Percentiles rank a stretch among this genome's conserved stretches.
Conservation (phyloP, 2,113 vertebrate genomes). For the Tympanuchus pallidicinctus region DNA sequence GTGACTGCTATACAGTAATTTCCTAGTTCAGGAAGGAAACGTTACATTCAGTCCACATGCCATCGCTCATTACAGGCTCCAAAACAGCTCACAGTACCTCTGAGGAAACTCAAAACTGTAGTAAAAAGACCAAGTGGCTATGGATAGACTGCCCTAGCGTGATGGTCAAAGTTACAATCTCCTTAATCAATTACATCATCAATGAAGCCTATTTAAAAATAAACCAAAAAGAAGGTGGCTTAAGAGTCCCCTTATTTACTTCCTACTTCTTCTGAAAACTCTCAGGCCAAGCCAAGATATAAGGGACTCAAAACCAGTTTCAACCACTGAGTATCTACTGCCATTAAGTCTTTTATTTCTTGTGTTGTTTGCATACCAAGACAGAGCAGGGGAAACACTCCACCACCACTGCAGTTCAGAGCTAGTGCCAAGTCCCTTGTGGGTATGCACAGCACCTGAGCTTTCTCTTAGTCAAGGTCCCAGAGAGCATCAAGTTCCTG, state of each 20-base stretch:
- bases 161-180: not conserved
- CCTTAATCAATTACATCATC: not conserved
- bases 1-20: not conserved
- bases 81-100: not conserved
- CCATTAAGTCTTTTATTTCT: not conserved
- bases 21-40: not conserved
- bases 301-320: not conserved
- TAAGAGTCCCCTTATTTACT: not conserved
- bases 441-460: not conserved
- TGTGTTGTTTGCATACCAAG: not conserved
- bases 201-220: not conserved
- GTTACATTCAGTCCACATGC: fast-evolving
- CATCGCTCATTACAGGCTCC: not conserved
- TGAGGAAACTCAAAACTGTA: not conserved
- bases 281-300: not conserved
- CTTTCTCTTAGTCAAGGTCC: not conserved
- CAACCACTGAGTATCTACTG: not conserved
- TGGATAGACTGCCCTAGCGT: not conserved
- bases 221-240: not conserved
- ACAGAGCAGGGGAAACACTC: not conserved
- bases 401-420: not conserved
- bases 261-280: not conserved
- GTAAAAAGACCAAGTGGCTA: not conserved
- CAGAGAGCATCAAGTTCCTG: fast-evolving
- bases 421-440: not conserved